Conservation (phyloP, 1,140 invertebrate genomes). For the Thrips palmi region DNA sequence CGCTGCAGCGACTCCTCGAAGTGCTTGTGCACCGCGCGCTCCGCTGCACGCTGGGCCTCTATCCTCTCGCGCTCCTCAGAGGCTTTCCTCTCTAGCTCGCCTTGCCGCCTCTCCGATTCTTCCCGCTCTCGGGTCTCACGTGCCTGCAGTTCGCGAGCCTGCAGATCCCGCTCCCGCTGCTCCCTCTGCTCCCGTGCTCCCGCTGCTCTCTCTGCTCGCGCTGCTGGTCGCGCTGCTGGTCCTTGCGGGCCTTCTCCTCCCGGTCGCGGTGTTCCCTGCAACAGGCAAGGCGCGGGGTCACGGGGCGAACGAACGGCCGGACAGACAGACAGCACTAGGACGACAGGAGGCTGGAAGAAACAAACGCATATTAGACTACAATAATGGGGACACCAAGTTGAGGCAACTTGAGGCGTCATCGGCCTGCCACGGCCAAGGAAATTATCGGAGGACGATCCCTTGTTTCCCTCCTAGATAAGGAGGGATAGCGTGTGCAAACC, state of each 20-base stretch:
- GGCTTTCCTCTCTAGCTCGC: constrained; percentile 29
- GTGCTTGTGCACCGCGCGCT: constrained; percentile 70
- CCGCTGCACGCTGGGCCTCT: constrained; percentile 43
- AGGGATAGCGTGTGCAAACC: too few relatives aligned
- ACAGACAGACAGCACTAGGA: too few relatives aligned
- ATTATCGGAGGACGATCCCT: too few relatives aligned
- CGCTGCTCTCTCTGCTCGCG: constrained; percentile 27
- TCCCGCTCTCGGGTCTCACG: constrained; percentile 27
- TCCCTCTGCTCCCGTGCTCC: constrained; percentile 19
- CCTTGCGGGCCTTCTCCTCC: constrained; percentile 40
- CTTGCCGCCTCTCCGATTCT: constrained; percentile 29
- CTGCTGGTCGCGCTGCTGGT: constrained; percentile 33
- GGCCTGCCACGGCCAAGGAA: too few relatives aligned
- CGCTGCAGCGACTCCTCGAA: constrained; percentile 73
- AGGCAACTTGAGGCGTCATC: too few relatives aligned
- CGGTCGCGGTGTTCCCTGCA: constrained; percentile 43
- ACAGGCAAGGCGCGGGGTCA: constrained; percentile 9
- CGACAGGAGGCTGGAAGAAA: too few relatives aligned
- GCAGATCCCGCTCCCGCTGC: constrained; percentile 26
- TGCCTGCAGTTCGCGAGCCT: constrained; percentile 23
- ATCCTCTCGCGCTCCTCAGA: constrained; percentile 35
- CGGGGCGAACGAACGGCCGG: too few relatives aligned
- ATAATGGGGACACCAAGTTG: too few relatives aligned
- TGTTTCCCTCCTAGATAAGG: too few relatives aligned
- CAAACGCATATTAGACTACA: too few relatives aligned